A percentile compares a stretch with the other conserved stretches of the same genome.
phyloP scores from a whole-genome alignment of 2,113 vertebrate genomes.

The Okapia johnstoni region DNA sequence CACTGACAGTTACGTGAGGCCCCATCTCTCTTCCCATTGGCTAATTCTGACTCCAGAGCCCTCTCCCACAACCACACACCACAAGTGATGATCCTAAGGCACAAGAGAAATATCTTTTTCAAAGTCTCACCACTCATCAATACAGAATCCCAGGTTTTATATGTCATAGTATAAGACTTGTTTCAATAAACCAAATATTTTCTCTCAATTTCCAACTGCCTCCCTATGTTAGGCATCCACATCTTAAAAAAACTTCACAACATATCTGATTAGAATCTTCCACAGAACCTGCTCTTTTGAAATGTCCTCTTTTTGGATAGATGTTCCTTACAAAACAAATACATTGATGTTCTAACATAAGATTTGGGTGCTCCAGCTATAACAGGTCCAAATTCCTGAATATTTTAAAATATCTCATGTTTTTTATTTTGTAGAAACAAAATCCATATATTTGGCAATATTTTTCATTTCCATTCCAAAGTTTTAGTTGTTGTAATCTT shows the following conservation, averaged over 20 bases:
- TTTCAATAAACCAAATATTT: neutral
- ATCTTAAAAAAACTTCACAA: neutral
- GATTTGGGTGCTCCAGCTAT: neutral
- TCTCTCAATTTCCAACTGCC: neutral
- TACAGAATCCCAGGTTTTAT: neutral
- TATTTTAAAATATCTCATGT: neutral
- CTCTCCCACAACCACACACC: neutral
- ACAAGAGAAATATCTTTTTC: neutral
- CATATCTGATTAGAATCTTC: neutral
- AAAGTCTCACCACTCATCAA: neutral
- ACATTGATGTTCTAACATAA: neutral
- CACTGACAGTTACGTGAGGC: neutral
- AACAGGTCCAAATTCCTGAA: neutral
- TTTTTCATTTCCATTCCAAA: neutral
- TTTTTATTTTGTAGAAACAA: neutral
- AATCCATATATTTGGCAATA: neutral
- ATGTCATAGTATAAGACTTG: neutral
- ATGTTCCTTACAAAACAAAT: neutral
- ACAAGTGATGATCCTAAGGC: neutral
- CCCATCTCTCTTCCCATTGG: neutral
- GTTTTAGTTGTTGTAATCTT: neutral
- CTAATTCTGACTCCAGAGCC: neutral
- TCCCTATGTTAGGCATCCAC: neutral
- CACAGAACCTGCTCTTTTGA: neutral
- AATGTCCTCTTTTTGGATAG: neutral